A percentile compares a stretch with the other conserved stretches of the same genome.
phyloP scores from a whole-genome alignment of 2,113 vertebrate species.

The Melanostigma gelatinosum region DNA sequence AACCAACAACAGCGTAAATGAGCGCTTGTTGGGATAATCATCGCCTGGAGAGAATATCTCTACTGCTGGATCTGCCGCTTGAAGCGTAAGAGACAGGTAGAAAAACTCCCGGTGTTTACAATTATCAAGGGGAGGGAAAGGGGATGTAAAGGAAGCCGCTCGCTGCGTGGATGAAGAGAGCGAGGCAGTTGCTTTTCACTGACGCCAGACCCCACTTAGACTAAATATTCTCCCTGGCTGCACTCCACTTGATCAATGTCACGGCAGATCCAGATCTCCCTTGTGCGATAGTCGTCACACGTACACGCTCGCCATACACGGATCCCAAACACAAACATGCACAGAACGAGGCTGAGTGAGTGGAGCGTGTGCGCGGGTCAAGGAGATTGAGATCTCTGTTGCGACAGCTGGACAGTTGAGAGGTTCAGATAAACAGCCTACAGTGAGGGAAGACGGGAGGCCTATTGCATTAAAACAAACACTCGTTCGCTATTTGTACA shows the following conservation, averaged over 20 bases:
- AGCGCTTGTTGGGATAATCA: slow-evolving; percentile 34
- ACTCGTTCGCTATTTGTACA: slow-evolving; percentile 62
- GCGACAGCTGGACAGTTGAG: slow-evolving; percentile 83
- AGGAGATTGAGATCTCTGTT: slow-evolving; percentile 81
- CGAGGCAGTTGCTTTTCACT: slow-evolving; percentile 16
- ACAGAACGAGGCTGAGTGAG: slow-evolving; percentile 51
- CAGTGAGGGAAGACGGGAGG: slow-evolving; percentile 54
- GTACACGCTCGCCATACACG: slow-evolving; percentile 1
- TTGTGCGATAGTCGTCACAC: slow-evolving; percentile 24
- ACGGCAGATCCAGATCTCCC: slow-evolving; percentile 63
- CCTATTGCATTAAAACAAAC: slow-evolving; percentile 80
- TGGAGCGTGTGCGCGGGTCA: slow-evolving; percentile 61
- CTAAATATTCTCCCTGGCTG: slow-evolving; percentile 53
- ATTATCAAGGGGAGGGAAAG: slow-evolving; percentile 17
- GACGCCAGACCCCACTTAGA: slow-evolving; percentile 32
- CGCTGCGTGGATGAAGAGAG: not conserved
- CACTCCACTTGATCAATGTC: slow-evolving; percentile 74
- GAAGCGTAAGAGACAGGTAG: slow-evolving; percentile 25
- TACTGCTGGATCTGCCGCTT: slow-evolving; percentile 15
- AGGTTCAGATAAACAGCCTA: slow-evolving; percentile 79
- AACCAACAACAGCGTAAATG: not conserved
- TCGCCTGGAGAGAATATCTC: slow-evolving; percentile 1
- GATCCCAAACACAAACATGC: slow-evolving; percentile 42
- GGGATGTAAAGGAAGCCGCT: not conserved
- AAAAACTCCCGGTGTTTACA: slow-evolving; percentile 36